Evolutionary conservation across 2,888 invertebrate genomes (phyloP).

Genomic region (Caenorhabditis angaria): DNA sequence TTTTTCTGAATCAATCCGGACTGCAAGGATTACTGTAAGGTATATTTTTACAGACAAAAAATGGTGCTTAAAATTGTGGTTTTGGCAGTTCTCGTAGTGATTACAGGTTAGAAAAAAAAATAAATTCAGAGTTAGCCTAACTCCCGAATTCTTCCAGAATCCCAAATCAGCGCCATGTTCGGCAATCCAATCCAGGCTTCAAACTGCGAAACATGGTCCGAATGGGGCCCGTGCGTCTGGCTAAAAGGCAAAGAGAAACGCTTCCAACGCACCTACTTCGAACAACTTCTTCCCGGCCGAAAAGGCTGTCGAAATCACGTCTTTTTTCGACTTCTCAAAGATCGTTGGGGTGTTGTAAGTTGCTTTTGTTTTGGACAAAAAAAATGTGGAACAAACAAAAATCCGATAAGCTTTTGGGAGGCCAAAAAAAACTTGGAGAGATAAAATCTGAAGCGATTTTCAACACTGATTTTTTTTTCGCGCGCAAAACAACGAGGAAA

Average conservation of each 20-base stretch:
- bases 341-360: conserved; percentile 70
- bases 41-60: neutral
- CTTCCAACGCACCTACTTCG: conserved; percentile 67
- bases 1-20: no score
- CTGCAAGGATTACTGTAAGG: no score
- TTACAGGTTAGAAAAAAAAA: neutral
- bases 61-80: neutral
- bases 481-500: no score
- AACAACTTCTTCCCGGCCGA: conserved; percentile 68
- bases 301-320: conserved; percentile 71
- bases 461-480: no score
- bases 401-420: no score
- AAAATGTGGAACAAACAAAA: no score
- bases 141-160: conserved; percentile 34
- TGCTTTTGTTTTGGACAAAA: neutral
- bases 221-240: conserved; percentile 71
- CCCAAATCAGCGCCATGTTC: conserved; percentile 68
- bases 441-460: no score
- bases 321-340: conserved; percentile 68
- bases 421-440: no score
- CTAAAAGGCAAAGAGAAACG: conserved; percentile 62
- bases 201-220: conserved; percentile 67
- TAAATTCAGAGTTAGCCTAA: no score
- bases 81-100: neutral
- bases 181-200: conserved; percentile 66